These are phyloP conservation scores for Ypsolopha scabrella DNA, from an alignment of 2,888 invertebrate species.

Conservation along the genomic window DNA sequence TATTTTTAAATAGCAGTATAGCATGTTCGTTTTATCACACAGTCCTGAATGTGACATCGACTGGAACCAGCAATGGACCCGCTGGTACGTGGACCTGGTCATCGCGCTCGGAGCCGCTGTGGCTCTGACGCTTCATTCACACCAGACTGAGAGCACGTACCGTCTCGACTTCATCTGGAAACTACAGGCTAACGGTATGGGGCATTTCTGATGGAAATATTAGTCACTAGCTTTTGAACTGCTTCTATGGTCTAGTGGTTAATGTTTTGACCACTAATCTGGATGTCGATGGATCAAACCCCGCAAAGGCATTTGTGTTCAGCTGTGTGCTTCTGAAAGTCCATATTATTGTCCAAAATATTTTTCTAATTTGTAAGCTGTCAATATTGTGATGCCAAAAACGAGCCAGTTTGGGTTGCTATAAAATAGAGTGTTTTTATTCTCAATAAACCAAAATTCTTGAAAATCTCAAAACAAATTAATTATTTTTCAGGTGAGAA, in stretches of 20 bases:
- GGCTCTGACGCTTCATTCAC: conserved; percentile 90
- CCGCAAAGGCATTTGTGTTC: too few species aligned
- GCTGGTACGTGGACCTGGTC: conserved; percentile 66
- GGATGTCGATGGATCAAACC: too few species aligned
- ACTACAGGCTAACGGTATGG: conserved; percentile 86
- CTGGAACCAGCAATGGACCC: conserved; percentile 45
- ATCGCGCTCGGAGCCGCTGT: conserved; percentile 81
- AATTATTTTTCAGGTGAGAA: conserved; percentile 82
- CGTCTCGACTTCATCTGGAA: conserved; percentile 98
- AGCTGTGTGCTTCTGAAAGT: not conserved
- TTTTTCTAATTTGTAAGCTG: too few species aligned
- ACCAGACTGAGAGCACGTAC: conserved; percentile 95
- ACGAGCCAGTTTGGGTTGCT: too few species aligned
- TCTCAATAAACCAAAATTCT: not conserved
- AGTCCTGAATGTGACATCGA: conserved; percentile 27
- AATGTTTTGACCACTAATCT: too few species aligned
- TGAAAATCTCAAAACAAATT: not conserved
- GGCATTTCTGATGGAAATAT: not conserved
- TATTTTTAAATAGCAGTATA: not conserved
- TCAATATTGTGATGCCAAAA: too few species aligned
- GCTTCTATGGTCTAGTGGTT: too few species aligned
- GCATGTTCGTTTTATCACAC: not conserved
- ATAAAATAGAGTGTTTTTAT: too few species aligned
- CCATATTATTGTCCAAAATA: not conserved
- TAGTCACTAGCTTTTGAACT: not conserved